Base-by-base conservation (phyloP, 2,888 invertebrate genomes). In the Alloscopus bannaensis region DNA sequence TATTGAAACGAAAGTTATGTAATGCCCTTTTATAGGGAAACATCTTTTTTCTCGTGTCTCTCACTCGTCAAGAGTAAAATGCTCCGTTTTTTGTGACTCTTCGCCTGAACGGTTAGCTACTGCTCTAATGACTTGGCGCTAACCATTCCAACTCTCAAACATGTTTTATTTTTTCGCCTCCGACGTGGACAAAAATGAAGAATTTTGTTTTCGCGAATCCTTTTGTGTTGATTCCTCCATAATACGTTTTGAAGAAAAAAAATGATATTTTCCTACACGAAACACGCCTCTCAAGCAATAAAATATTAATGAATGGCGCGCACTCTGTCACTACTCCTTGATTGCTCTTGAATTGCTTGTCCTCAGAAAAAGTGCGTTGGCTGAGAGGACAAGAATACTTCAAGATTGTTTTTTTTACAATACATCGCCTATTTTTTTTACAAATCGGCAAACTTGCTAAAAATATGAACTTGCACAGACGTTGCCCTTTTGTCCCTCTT, bases 251-350 rank as follows among this genome's bases (percentile, higher is more conserved):
- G 24, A 31, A 36, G 64, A 42, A 45, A 45, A 42, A 42, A 42
- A 26, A n/a, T n/a, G n/a, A n/a, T n/a, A n/a, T 31, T 52, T 52
- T 50, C 42, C 47, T 69, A 57, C 59, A 69, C 57, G 60, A 47
- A 60, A 70, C 70, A 70, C 70, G 70, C 70, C 70, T 60, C 45
- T 20, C 16, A 47, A 31, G 36, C 50, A 60, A 70, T 70, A 70
- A 70, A 70, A 70, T 70, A 60, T 59, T 60, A 70, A 70, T 60
- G 60, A 70, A 70, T 70, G 70, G 50, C 60, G 22, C 47, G 31
- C 31, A 24, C n/a, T n/a, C 70, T 50, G 22, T 40, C 70, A 50
- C 50, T 60, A 47, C 47, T 50, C 45, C 59, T 29, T 50, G 18
- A 59, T 59, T 59, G 59, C 31, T 52, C 22, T 47, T 47, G 24